Evolutionary conservation across 2,888 invertebrate species (phyloP), one percentile per base, ranked within the genome.

Genomic region (Agonopterix alstromeriana): DNA sequence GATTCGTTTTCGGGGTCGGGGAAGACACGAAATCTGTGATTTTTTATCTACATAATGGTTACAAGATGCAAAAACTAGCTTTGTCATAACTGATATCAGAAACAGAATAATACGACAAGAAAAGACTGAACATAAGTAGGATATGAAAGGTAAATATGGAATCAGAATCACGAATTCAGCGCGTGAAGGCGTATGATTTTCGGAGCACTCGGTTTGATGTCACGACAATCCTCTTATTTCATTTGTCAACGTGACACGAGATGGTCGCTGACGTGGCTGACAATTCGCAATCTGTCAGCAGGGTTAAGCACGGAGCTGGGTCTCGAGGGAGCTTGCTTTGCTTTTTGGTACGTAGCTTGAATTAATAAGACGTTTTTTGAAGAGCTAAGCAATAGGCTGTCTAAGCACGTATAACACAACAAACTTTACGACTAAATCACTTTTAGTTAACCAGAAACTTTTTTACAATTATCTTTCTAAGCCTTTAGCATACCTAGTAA

Each of bases 181-280:
- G 56, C 63, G 66, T 61, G 60, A 53, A 49, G 58, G 61, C 74
- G 66, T 73, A 73, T 72, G 71, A 73, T 73, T 70, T 66, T 60
- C 58, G 56, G 59, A 70, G 71, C 67, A 68, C 69, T 56, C 50
- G 50, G 54, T 63, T 62, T 62, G 67, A 65, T 67, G 79, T 78
- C 77, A 71, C 59, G 58, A 58, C 64, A 77, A 82, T 84, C 82
- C 82, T 78, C 79, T 84, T 80, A 83, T 83, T 82, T 78, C 83
- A 83, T 84, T 82, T 81, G 82, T 85, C 82, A 83, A 65, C 51
- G 60, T 63, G 71, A 66, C 66, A 63, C 59, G 64, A 62, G 60
- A 67, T 66, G 70, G 66, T 66, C 68, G 60, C 61, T 55, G 70
- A 67, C 70, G 63, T 53, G 53, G 67, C 70, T 74, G 82, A 82